Evolutionary conservation across 2,113 vertebrate genomes (phyloP).

Genomic region (Lasiurus cinereus): DNA sequence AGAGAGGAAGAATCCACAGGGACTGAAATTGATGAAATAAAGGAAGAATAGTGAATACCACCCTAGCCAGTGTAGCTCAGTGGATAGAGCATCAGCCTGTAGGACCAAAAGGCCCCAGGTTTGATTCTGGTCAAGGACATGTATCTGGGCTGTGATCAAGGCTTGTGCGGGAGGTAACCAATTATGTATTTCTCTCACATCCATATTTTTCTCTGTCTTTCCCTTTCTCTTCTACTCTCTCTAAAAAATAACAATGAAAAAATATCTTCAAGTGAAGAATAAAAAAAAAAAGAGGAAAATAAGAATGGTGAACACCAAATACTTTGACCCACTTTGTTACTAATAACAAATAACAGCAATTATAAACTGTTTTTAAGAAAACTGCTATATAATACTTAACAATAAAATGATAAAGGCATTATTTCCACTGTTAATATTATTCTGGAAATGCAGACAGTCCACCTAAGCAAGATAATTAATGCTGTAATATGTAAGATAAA

Average conservation of each 20-base stretch:
- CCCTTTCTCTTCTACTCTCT: too few relatives aligned
- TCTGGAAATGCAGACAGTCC: not conserved
- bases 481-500: not conserved
- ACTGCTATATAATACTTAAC: not conserved
- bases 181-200: too few relatives aligned
- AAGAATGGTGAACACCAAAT: not conserved
- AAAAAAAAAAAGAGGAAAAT: not conserved
- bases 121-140: too few relatives aligned
- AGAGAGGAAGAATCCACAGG: not conserved
- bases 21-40: not conserved
- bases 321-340: not conserved
- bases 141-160: too few relatives aligned
- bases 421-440: not conserved
- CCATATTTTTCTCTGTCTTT: too few relatives aligned
- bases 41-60: not conserved
- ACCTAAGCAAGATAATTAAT: not conserved
- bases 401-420: not conserved
- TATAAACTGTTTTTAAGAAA: not conserved
- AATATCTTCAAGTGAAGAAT: too few relatives aligned
- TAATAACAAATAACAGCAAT: not conserved
- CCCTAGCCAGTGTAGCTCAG: too few relatives aligned
- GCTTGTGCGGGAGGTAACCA: too few relatives aligned
- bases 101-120: too few relatives aligned
- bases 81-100: too few relatives aligned
- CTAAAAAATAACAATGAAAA: too few relatives aligned